Evolutionary conservation across 2,888 invertebrate genomes (phyloP).

Genomic region (Fragum fragum): DNA sequence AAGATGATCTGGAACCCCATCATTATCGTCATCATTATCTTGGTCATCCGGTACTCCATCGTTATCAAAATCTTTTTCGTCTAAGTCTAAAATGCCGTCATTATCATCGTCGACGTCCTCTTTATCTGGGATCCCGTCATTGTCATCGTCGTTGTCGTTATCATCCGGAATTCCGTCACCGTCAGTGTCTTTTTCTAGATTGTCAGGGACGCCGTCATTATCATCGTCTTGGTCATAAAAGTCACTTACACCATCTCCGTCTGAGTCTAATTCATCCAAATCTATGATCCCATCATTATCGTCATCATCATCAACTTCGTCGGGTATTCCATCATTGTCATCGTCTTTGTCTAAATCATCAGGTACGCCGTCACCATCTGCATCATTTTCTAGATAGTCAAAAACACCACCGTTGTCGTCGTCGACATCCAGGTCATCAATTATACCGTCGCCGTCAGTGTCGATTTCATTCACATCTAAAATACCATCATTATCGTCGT

Average conservation of each 20-base stretch:
- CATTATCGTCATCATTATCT: slow-evolving; percentile 78
- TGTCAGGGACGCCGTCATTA: slow-evolving; percentile 80
- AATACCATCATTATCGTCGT: slow-evolving; percentile 76
- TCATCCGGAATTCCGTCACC: slow-evolving; percentile 79
- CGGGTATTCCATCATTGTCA: slow-evolving; percentile 82
- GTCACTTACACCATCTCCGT: slow-evolving; percentile 81
- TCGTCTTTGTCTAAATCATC: slow-evolving; percentile 81
- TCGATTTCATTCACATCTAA: slow-evolving; percentile 71
- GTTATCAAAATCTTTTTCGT: slow-evolving; percentile 79
- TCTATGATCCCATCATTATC: slow-evolving; percentile 83
- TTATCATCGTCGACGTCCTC: slow-evolving; percentile 79
- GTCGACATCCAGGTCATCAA: slow-evolving; percentile 77
- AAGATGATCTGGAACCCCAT: slow-evolving; percentile 82
- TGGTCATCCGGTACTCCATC: slow-evolving; percentile 81
- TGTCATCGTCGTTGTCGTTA: slow-evolving; percentile 78
- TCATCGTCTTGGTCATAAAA: slow-evolving; percentile 79
- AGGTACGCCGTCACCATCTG: slow-evolving; percentile 81
- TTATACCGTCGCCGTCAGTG: slow-evolving; percentile 81
- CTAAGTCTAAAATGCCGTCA: slow-evolving; percentile 73
- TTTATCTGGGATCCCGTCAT: slow-evolving; percentile 82
- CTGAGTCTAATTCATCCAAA: slow-evolving; percentile 79
- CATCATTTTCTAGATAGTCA: slow-evolving; percentile 70
- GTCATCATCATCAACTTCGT: slow-evolving; percentile 65
- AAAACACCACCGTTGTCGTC: slow-evolving; percentile 77
- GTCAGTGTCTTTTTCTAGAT: slow-evolving; percentile 77